Conservation (phyloP, 2,797 vertebrate genomes). For the Pangasius mekongensis region DNA sequence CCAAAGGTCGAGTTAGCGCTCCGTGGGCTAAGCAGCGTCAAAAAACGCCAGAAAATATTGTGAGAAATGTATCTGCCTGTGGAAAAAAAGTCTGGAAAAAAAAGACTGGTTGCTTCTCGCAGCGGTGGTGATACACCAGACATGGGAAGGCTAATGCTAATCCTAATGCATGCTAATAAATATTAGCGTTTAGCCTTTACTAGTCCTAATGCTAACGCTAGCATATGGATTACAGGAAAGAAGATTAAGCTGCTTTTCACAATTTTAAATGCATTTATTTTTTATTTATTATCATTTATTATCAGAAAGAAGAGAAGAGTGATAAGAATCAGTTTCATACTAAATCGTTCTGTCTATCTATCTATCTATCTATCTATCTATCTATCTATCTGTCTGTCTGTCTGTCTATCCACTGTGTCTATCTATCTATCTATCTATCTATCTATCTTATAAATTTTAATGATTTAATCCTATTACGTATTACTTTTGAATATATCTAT, state of each 20-base stretch:
- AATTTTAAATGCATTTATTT: neutral
- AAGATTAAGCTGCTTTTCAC: neutral
- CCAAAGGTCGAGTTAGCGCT: neutral
- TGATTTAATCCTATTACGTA: too few relatives aligned
- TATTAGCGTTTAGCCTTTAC: conserved; percentile 13
- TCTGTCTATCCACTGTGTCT: neutral
- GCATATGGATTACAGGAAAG: neutral
- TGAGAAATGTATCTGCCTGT: neutral
- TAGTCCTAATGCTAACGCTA: conserved; percentile 22
- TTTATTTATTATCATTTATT: neutral
- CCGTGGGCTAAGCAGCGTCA: neutral
- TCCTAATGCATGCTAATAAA: neutral
- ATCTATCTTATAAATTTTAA: neutral
- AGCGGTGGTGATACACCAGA: neutral
- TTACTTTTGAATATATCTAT: too few relatives aligned
- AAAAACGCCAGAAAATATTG: neutral
- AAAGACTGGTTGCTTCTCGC: neutral
- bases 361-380: neutral
- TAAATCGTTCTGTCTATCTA: neutral
- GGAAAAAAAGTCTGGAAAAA: neutral
- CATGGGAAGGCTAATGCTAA: neutral
- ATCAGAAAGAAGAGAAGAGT: neutral
- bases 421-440: neutral
- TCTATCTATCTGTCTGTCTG: neutral
- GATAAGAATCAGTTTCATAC: neutral